phyloP scores from a whole-genome alignment of 2,797 vertebrate species.

The Sparidentex hasta region DNA sequence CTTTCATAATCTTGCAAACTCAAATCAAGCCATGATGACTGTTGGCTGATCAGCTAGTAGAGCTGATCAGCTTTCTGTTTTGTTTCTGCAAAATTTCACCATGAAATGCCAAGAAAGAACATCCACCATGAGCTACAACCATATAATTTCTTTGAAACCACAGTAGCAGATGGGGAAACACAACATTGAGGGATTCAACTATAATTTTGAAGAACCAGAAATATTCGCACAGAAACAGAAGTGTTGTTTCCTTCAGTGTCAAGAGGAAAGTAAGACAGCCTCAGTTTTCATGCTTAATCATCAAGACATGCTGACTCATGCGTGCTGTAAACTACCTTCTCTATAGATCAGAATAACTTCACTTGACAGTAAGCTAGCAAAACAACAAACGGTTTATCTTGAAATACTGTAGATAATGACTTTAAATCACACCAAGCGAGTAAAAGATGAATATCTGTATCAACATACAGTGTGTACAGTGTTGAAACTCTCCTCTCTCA shows the following conservation, averaged over 20 bases:
- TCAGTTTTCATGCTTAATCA: background rate
- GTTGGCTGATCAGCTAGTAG: too few relatives aligned
- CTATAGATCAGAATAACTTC: background rate
- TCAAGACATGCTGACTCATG: background rate
- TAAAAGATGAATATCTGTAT: background rate
- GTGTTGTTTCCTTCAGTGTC: background rate
- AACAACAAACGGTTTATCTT: background rate
- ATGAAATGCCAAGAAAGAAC: background rate
- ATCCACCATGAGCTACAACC: background rate
- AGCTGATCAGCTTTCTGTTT: background rate
- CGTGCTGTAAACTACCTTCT: background rate
- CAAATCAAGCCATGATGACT: background rate
- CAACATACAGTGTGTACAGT: background rate
- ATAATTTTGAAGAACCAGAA: background rate
- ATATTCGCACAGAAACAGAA: background rate
- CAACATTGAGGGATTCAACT: background rate
- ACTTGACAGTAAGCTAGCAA: background rate
- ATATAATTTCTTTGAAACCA: background rate
- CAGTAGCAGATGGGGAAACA: background rate
- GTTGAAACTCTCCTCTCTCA: background rate
- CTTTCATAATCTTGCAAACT: too few relatives aligned
- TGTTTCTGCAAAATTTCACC: background rate
- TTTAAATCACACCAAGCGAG: slow-evolving; percentile 6
- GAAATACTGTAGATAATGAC: background rate
- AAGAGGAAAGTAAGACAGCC: background rate